A percentile compares a stretch with the other conserved stretches of the same genome.
Evolutionary conservation across 1,140 invertebrate genomes (phyloP).

Genomic region (Phymastichus coffea): DNA sequence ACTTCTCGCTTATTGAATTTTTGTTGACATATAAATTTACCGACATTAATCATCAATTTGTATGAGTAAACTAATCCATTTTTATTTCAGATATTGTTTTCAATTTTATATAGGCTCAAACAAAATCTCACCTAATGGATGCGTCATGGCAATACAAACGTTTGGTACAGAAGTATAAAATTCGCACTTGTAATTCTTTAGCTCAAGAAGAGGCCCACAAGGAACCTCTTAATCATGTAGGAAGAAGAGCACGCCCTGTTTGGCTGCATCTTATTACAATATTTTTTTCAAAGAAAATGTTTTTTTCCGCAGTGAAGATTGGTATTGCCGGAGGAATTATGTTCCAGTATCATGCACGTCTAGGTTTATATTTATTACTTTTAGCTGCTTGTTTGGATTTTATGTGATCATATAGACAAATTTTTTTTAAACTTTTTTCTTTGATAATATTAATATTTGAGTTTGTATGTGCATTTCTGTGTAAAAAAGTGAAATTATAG

Average conservation of each 20-base stretch:
- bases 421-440: conserved; percentile 7
- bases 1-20: too few relatives aligned
- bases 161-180: too few relatives aligned
- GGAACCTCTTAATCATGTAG: conserved; percentile 5
- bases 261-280: conserved; percentile 38
- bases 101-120: conserved; percentile 11
- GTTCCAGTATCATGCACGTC: conserved; percentile 33
- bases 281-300: conserved; percentile 38
- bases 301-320: conserved; percentile 35
- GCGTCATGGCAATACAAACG: conserved; percentile 32
- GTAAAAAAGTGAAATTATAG: too few relatives aligned
- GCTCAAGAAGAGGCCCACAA: conserved; percentile 2
- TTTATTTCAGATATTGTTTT: too few relatives aligned
- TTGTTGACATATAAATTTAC: not conserved
- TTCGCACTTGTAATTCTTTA: conserved; percentile 24
- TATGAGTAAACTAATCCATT: too few relatives aligned
- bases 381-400: conserved; percentile 35
- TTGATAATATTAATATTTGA: conserved; percentile 8
- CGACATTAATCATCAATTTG: too few relatives aligned
- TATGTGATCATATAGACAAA: conserved; percentile 21
- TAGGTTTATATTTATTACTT: conserved; percentile 36
- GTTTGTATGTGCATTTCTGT: too few relatives aligned
- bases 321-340: conserved; percentile 35
- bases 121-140: conserved; percentile 28
- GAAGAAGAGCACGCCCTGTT: conserved; percentile 28